Conservation (phyloP, 2,113 vertebrate genomes). For the Percopsis transmontana region DNA sequence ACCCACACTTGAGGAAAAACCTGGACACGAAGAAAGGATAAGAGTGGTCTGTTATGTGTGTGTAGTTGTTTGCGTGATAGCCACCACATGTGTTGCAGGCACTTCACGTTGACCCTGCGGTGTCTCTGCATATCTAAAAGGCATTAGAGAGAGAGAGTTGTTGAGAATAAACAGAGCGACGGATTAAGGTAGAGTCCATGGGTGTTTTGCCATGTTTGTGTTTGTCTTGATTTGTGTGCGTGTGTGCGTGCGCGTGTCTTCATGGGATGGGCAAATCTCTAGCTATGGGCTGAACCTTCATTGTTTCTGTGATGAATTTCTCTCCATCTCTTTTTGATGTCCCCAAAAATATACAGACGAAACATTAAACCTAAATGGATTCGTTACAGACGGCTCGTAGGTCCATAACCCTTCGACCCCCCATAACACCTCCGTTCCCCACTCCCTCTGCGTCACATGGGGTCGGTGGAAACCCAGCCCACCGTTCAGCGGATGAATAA, state of each 20-base stretch:
- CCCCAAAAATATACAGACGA: too few relatives aligned
- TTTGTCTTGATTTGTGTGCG: not conserved
- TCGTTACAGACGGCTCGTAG: not conserved
- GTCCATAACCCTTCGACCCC: not conserved
- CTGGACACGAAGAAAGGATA: conserved; percentile 45
- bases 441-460: conserved; percentile 42
- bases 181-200: not conserved
- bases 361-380: too few relatives aligned
- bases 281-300: too few relatives aligned
- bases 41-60: conserved; percentile 20
- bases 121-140: conserved; percentile 63
- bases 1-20: conserved; percentile 57
- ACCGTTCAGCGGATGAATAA: conserved; percentile 82
- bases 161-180: not conserved
- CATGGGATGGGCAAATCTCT: not conserved
- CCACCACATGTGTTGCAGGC: conserved; percentile 33
- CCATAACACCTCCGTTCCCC: conserved; percentile 18
- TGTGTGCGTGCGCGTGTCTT: not conserved
- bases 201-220: conserved; percentile 9
- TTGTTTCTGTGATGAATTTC: not conserved
- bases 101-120: conserved; percentile 59
- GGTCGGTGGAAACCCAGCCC: conserved; percentile 72
- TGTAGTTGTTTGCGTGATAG: conserved; percentile 40
- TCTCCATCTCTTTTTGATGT: conserved; percentile 47
- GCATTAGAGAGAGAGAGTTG: conserved; percentile 45